These are phyloP conservation scores for Gymnorhina tibicen DNA, from an alignment of 2,113 vertebrate species.

Conservation along the genomic window DNA sequence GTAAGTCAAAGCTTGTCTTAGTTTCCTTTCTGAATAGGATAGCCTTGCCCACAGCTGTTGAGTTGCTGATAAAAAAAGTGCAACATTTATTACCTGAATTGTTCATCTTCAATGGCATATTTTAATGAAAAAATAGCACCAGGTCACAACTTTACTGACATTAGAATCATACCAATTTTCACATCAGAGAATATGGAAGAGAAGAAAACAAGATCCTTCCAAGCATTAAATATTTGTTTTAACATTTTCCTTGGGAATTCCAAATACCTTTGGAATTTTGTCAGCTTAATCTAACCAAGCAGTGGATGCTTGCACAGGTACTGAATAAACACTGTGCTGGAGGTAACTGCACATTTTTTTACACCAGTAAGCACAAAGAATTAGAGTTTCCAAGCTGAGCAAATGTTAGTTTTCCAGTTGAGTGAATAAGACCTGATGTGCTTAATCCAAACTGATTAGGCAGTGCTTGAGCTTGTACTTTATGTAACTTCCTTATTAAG, in stretches of 20 bases:
- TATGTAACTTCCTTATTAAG: background rate
- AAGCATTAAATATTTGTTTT: slow-evolving; percentile 22
- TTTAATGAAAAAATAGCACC: background rate
- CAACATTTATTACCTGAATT: background rate
- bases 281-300: slow-evolving; percentile 3
- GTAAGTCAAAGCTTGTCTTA: background rate
- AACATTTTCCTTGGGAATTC: slow-evolving; percentile 14
- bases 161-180: background rate
- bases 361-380: background rate
- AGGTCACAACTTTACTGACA: background rate
- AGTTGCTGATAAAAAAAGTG: background rate
- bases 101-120: background rate
- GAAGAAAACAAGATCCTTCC: background rate
- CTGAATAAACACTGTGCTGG: background rate
- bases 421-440: slow-evolving; percentile 37
- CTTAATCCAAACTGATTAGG: slow-evolving; percentile 26
- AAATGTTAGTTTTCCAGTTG: slow-evolving; percentile 56
- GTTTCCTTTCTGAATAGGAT: background rate
- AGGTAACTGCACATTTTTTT: slow-evolving; percentile 15
- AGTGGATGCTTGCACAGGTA: background rate
- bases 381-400: background rate
- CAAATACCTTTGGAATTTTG: slow-evolving; percentile 24
- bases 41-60: background rate
- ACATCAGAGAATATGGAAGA: background rate
- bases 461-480: slow-evolving; percentile 4